Base-by-base conservation (phyloP, 1,140 invertebrate species). In the Trichogramma pretiosum region DNA sequence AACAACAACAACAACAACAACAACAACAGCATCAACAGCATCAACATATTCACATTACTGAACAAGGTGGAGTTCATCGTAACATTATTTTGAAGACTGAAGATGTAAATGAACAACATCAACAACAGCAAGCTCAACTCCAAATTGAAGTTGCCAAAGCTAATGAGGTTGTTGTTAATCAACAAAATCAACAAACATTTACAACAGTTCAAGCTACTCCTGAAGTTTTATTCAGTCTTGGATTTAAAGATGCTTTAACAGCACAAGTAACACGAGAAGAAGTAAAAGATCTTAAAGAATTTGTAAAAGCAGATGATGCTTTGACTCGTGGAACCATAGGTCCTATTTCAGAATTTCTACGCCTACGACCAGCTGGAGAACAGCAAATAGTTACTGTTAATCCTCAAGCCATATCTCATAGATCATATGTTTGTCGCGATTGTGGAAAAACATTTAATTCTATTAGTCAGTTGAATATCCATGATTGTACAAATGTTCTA, bases 301-400 rank as follows among this genome's bases (percentile, higher is more conserved):
- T 55, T 42, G 47, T 60, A 1, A 70, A 72, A 35, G 19, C 57
- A 0, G 69, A 70, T 0, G 68, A 72, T 17, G 53, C 48, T 1
- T 62, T 72, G 14, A 52, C 63, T 8, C 60, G 68, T 26, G 65
- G 58, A 22, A 63, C 70, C 0, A 69, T 72, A 3, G 66, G 63
- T 14, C 69, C 66, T 16, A 72, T 72, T 30, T 68, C 68, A 3
- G 70, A 72, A 46, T 72, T 72, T 39, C 39, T 72, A 0, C 57
- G 67, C 46, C 63, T 72, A 3, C 60, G 67, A 22, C 56, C 70
- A 21, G 63, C 59, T 5, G 56, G 63, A 0, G 68, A 71, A 34
- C 55, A 60, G 13, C 54, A 58, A n/a, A 39, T 72, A 0, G 65
- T 72, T 14, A 64, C 68, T 0, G 64, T 71, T 0, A 71, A 68